Base-by-base conservation (phyloP, 2,113 vertebrate genomes). In the Triplophysa rosa region DNA sequence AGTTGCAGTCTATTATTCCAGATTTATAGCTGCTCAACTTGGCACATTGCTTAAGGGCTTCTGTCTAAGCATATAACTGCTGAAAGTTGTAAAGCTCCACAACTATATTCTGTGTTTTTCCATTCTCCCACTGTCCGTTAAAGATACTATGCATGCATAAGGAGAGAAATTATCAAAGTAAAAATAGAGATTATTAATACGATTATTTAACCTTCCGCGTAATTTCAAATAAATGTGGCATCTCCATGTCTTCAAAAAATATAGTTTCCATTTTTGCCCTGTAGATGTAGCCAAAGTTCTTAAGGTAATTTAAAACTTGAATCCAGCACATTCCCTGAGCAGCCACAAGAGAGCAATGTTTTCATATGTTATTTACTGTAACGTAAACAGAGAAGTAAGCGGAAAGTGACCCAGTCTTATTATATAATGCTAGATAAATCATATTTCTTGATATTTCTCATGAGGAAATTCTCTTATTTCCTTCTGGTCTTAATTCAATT, bases 311-410 rank as follows among this genome's bases (percentile, higher is more conserved):
- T 7, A 29, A 19, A 1, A 62, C 13, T 9, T 29, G 23, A n/a
- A 23, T 40, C 21, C 19, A 8, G 40, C 1, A 33, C 4, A 3
- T 17, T 63, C 19, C 8, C 26, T 13, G 8, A 26, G 19, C 16
- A 45, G 40, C 67, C 84, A 77, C 72, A 58, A 77, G 84, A 75
- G 5, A 63, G 78, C 77, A 67, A 8, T 47, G 64, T 68, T 65
- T 77, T 13, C 40, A 59, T 16, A 75, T 21, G 11, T 11, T 71
- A 52, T 37, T 40, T 23, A 58, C 12, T 4, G 52, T 26, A 69
- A 12, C 2, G 3, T 52, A 68, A 37, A 37, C 69, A 58, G 3
- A 40, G 11, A 40, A 26, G 33, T 33, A 66, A 45, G 42, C 14
- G 0, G 26, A 72, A 19, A 37, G 17, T 21, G 29, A 10, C 29